A percentile compares a stretch with the other conserved stretches of the same genome.
phyloP scores from a whole-genome alignment of 2,888 invertebrate species.

The Epinotia ramella region DNA sequence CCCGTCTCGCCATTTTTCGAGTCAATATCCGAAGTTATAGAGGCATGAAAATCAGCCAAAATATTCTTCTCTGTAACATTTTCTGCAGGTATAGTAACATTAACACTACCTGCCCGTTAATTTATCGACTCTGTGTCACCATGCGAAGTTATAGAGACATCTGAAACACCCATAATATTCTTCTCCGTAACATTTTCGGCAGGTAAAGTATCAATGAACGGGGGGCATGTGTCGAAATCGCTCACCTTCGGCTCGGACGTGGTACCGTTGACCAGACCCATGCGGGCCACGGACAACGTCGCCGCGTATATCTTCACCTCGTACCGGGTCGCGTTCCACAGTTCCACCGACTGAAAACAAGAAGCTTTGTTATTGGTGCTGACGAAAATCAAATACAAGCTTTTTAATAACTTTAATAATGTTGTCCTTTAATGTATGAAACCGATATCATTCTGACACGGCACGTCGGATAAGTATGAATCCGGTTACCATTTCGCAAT shows the following conservation, averaged over 20 bases:
- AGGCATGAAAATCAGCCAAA: too few species aligned
- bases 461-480: too few species aligned
- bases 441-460: too few species aligned
- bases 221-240: not conserved
- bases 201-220: not conserved
- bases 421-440: too few species aligned
- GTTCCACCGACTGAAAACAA: conserved; percentile 66
- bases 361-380: conserved; percentile 6
- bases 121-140: too few species aligned
- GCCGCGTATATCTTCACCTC: conserved; percentile 80
- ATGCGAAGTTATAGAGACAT: not conserved
- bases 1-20: too few species aligned
- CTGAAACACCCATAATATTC: not conserved
- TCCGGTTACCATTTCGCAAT: too few species aligned
- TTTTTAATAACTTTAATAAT: too few species aligned
- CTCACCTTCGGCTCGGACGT: conserved; percentile 73
- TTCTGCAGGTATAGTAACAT: not conserved
- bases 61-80: not conserved
- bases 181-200: not conserved
- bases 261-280: conserved; percentile 69
- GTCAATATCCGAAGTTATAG: too few species aligned
- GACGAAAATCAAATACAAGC: not conserved
- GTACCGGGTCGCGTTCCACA: conserved; percentile 74
- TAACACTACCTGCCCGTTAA: too few species aligned
- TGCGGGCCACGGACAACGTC: conserved; percentile 71